phyloP scores from a whole-genome alignment of 2,113 vertebrate species.

The Archilochus colubris region DNA sequence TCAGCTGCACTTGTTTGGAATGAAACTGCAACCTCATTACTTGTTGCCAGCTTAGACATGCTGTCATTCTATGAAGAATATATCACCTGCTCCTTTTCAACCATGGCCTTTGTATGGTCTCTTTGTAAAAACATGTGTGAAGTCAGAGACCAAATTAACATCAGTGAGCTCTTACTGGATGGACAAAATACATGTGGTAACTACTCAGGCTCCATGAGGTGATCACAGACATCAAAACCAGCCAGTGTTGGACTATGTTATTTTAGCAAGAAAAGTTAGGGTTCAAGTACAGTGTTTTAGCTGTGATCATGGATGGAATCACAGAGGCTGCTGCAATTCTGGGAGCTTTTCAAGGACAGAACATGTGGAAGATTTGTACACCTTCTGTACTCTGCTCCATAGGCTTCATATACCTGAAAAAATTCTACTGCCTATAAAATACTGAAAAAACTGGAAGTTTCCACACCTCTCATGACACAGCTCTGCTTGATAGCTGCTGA shows the following conservation, averaged over 20 bases:
- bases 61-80: not conserved
- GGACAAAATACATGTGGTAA: not conserved
- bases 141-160: not conserved
- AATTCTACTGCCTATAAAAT: not conserved
- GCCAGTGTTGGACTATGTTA: not conserved
- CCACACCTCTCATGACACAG: not conserved
- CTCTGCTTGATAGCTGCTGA: not conserved
- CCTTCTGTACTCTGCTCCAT: not conserved
- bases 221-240: not conserved
- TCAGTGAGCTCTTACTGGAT: not conserved
- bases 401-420: not conserved
- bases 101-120: not conserved
- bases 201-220: fast-evolving
- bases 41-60: not conserved
- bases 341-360: not conserved
- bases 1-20: not conserved
- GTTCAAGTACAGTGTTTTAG: not conserved
- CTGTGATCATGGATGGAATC: not conserved
- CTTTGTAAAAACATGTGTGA: not conserved
- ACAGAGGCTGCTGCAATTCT: not conserved
- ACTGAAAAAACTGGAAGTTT: not conserved
- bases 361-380: not conserved
- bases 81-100: not conserved
- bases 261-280: not conserved
- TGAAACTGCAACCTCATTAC: not conserved